phyloP scores from a whole-genome alignment of 2,113 vertebrate genomes.

The Monarcha castaneiventris region DNA sequence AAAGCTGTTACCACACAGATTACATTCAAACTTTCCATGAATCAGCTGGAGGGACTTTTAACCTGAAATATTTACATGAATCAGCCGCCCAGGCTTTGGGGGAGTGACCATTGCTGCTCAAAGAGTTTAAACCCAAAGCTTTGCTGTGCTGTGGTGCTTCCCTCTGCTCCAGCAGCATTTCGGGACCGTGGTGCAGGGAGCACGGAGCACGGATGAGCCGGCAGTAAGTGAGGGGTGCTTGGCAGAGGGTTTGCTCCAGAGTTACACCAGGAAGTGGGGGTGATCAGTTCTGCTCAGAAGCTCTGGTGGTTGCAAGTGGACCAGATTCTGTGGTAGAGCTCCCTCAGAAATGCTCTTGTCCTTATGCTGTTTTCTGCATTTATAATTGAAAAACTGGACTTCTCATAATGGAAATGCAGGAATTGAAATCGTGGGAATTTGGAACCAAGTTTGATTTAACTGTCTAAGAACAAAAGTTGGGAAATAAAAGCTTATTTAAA shows the following conservation, averaged over 20 bases:
- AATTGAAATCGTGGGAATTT: not conserved
- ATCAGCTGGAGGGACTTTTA: slow-evolving; percentile 40
- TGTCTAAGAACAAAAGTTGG: not conserved
- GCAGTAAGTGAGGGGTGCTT: slow-evolving; percentile 20
- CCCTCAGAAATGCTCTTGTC: not conserved
- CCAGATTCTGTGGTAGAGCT: not conserved
- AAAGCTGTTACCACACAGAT: fast-evolving
- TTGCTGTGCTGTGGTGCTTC: not conserved
- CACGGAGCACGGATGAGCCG: not conserved
- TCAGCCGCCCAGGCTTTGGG: slow-evolving; percentile 8
- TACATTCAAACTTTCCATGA: not conserved
- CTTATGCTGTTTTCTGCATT: not conserved
- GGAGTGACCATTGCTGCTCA: not conserved
- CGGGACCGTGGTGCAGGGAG: not conserved
- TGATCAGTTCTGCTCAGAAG: not conserved
- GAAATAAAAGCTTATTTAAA: not conserved
- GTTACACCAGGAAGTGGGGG: fast-evolving
- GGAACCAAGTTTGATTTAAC: not conserved
- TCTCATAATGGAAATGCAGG: not conserved
- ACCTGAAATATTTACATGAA: slow-evolving; percentile 47
- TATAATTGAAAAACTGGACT: not conserved
- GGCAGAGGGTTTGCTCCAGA: not conserved
- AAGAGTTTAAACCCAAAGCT: not conserved
- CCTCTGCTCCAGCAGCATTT: not conserved
- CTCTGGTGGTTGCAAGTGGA: not conserved